Base-by-base conservation (phyloP, 2,888 invertebrate genomes). In the Melieria omissa region DNA sequence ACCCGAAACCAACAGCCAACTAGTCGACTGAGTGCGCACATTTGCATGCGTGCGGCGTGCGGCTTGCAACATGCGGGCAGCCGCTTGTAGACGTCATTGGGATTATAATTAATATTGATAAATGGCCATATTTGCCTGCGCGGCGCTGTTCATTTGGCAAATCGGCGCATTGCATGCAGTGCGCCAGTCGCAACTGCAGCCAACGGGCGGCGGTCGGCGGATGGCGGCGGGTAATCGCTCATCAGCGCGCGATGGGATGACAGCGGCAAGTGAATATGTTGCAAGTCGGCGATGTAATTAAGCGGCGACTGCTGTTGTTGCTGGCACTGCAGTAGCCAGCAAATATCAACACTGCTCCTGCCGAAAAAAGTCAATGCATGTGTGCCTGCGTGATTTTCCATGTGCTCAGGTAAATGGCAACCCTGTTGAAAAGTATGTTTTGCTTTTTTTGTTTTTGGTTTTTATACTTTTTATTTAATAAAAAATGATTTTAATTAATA, bases 71-170 rank as follows among this genome's bases (percentile, higher is more conserved):
- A 29, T 29, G 29, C 29, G 29, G 29, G 29, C 29, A 29, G 29
- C 29, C 10, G n/a, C 45, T 12, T 16, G 14, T 46, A 62, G 62
- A 62, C 63, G 52, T 63, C 63, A 69, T 63, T 69, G 63, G 62
- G 69, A 69, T 69, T 69, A 69, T 69, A 69, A 69, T 69, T 69
- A 69, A 69, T 69, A 69, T 69, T 69, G 69, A 69, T 69, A 63
- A 69, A 69, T 69, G 69, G 47, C 69, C 62, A 55, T 47, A 63
- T 69, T 69, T 63, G 69, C 62, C 63, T 69, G 62, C 41, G 46
- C 63, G 67, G 49, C 29, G 60, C 60, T 60, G 60, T 63, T 69
- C 69, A 69, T 62, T 63, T 62, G 55, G 61, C 69, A 63, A 62
- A 60, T 46, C 45, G 61, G 47, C 54, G 46, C 55, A 69, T 62